Evolutionary conservation across 2,888 invertebrate species (phyloP).

Genomic region (Ichneumoninae sp.): DNA sequence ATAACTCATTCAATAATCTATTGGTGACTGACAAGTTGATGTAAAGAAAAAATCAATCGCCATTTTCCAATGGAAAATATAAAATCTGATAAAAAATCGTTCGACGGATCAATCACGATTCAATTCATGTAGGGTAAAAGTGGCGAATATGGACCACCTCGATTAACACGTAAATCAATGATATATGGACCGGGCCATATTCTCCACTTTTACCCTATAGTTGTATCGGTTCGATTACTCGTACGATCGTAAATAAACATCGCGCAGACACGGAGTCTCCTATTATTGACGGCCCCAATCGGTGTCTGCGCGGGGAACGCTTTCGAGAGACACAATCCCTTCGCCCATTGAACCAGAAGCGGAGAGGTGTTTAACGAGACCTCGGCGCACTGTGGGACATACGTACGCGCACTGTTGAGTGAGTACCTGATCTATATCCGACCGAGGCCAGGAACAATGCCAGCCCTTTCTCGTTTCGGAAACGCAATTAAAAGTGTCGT

Average conservation of each 20-base stretch:
- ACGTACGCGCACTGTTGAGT: background rate
- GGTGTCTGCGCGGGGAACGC: constrained; percentile 20
- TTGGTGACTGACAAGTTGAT: background rate
- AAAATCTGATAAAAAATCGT: background rate
- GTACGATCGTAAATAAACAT: background rate
- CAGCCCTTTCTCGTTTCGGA: constrained; percentile 41
- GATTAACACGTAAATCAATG: too few relatives aligned
- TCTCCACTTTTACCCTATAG: too few relatives aligned
- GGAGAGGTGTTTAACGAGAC: constrained; percentile 76
- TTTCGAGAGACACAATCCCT: constrained; percentile 69
- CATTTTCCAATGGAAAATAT: too few relatives aligned
- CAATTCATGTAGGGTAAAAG: too few relatives aligned
- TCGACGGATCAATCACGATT: background rate
- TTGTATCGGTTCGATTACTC: background rate
- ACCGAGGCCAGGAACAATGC: constrained; percentile 43
- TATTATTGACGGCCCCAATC: background rate
- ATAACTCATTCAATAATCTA: background rate
- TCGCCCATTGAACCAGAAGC: constrained; percentile 74
- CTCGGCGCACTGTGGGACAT: constrained; percentile 5
- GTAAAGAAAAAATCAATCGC: background rate
- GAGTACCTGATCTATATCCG: constrained; percentile 52
- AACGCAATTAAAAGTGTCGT: constrained; percentile 60
- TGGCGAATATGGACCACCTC: too few relatives aligned
- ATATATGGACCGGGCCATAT: too few relatives aligned
- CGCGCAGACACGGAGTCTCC: background rate